Percentiles rank a stretch among this genome's conserved stretches.
Evolutionary conservation across 2,888 invertebrate species (phyloP).

Genomic region (Pogonocherus hispidulus): DNA sequence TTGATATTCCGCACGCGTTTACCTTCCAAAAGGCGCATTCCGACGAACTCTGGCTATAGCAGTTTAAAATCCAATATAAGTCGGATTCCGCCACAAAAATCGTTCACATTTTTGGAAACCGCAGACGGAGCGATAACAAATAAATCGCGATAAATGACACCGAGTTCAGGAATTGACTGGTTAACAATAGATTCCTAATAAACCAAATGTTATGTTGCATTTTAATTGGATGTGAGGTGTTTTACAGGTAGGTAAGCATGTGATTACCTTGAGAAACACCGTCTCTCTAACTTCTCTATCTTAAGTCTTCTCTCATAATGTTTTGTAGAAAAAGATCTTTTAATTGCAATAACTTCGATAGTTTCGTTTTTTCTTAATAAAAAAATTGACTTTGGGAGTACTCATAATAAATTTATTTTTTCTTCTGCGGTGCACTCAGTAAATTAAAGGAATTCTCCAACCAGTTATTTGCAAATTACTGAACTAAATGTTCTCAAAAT

Average conservation of each 20-base stretch:
- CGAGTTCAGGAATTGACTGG: slow-evolving; percentile 35
- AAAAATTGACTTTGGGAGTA: no score
- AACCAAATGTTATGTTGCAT: slow-evolving; percentile 46
- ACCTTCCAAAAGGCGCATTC: slow-evolving; percentile 44
- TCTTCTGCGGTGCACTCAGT: no score
- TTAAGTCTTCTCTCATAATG: no score
- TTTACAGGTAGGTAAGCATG: not conserved
- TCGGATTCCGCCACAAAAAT: slow-evolving; percentile 27
- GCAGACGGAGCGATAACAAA: slow-evolving; percentile 34
- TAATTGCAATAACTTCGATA: no score
- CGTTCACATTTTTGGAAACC: slow-evolving; percentile 49
- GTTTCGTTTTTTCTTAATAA: no score
- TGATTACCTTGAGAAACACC: no score
- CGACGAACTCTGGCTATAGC: slow-evolving; percentile 25
- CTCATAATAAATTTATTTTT: no score
- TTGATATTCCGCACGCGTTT: slow-evolving; percentile 69
- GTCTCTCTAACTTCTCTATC: no score
- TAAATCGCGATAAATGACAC: slow-evolving; percentile 39
- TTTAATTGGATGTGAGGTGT: slow-evolving; percentile 45
- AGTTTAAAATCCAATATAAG: slow-evolving; percentile 28
- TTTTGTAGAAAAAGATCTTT: no score
- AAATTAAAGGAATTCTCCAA: no score
- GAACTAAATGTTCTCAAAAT: no score
- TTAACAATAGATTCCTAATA: slow-evolving; percentile 48
- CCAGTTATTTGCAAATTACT: no score